Percentiles rank a stretch among this genome's conserved stretches.
Conservation (phyloP, 2,113 vertebrate species). For the Mobula birostris region DNA sequence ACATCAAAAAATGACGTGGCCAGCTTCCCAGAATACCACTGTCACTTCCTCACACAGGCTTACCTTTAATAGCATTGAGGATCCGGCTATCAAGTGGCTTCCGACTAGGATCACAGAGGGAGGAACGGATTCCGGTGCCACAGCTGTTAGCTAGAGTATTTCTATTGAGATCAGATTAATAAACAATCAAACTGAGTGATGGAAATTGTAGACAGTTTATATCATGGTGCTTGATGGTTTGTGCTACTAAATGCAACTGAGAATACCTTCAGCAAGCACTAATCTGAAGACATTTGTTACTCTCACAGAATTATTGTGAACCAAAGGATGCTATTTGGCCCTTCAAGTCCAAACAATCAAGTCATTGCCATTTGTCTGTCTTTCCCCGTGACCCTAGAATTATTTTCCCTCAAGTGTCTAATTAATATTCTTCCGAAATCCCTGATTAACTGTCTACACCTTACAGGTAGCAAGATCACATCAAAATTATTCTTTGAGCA, state of each 20-base stretch:
- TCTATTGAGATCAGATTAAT: not conserved
- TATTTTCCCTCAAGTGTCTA: too few species aligned
- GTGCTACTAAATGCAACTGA: not conserved
- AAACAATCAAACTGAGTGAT: not conserved
- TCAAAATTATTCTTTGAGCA: too few species aligned
- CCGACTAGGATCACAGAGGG: slow-evolving; percentile 29
- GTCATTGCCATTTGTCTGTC: too few species aligned
- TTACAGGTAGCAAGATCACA: too few species aligned
- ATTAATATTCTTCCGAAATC: too few species aligned
- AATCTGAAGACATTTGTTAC: not conserved
- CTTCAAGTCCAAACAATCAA: too few species aligned
- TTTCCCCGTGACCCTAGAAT: too few species aligned
- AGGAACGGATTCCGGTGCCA: slow-evolving; percentile 39
- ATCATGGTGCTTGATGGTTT: not conserved
- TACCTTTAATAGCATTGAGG: slow-evolving; percentile 39
- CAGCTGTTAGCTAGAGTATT: slow-evolving; percentile 40
- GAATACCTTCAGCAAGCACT: not conserved
- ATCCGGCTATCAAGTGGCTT: slow-evolving; percentile 39
- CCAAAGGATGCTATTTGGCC: too few species aligned
- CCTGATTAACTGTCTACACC: too few species aligned
- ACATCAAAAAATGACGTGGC: not conserved
- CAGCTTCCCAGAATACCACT: not conserved
- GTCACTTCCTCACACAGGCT: not conserved
- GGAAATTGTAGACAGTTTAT: too few species aligned
- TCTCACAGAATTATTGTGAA: too few species aligned